Evolutionary conservation across 1,140 invertebrate species (phyloP).

Genomic region (Lucilia cuprina): DNA sequence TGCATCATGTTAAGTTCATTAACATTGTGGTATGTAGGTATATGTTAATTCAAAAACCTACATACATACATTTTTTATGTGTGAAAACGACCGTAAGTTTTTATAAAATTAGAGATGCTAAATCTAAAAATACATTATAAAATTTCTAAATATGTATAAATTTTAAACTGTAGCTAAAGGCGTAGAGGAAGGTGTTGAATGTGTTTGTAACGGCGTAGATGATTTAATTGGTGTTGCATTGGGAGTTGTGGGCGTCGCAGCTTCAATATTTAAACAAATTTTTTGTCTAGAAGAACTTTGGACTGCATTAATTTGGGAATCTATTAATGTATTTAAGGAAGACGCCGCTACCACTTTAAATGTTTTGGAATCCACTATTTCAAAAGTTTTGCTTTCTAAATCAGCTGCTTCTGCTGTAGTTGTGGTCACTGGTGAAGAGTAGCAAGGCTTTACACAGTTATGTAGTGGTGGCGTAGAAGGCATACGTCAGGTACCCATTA

Average conservation of each 20-base stretch:
- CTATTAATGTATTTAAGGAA: background rate
- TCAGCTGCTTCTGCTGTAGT: background rate
- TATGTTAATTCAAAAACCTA: too few species aligned
- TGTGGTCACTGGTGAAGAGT: slow-evolving; percentile 3
- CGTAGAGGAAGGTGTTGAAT: background rate
- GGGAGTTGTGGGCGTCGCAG: slow-evolving; percentile 9
- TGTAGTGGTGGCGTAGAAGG: background rate
- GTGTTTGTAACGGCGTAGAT: background rate
- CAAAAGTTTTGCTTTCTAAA: background rate
- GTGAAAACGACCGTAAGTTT: too few species aligned
- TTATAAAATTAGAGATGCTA: too few species aligned
- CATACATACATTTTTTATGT: too few species aligned
- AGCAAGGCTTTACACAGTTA: background rate
- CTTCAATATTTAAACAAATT: background rate
- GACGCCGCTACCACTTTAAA: background rate
- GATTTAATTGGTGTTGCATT: slow-evolving; percentile 13
- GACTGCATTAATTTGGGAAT: background rate
- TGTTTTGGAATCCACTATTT: background rate
- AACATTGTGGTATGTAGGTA: too few species aligned
- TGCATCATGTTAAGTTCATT: too few species aligned
- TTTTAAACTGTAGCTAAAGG: background rate
- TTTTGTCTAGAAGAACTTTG: background rate
- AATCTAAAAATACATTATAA: too few species aligned
- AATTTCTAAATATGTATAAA: background rate
- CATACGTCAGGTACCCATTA: slow-evolving; percentile 53